Percentiles rank a stretch among this genome's conserved stretches.
phyloP scores from a whole-genome alignment of 2,113 vertebrate genomes.

The Macrotus californicus region DNA sequence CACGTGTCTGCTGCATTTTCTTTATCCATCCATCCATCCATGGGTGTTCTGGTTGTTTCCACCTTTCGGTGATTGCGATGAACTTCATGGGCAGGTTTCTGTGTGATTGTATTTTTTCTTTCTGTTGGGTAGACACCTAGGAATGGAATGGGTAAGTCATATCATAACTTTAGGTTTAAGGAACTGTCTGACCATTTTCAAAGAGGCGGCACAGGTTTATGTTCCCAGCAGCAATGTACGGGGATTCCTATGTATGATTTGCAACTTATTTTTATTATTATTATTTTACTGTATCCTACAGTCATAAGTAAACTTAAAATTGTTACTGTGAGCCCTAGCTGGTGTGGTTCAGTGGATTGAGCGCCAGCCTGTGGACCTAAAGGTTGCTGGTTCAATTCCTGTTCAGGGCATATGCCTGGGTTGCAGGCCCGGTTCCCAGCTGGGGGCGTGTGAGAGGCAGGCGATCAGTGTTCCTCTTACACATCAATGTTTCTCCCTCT shows the following conservation, averaged over 20 bases:
- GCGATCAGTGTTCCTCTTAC: too few relatives aligned
- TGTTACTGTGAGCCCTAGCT: neutral
- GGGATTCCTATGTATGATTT: neutral
- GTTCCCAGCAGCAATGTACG: too few relatives aligned
- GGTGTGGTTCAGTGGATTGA: too few relatives aligned
- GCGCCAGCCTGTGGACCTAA: too few relatives aligned
- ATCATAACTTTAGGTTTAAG: neutral
- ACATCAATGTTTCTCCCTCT: too few relatives aligned
- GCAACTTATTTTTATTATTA: neutral
- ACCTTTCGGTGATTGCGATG: neutral
- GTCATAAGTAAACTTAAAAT: neutral
- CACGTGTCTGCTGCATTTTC: neutral
- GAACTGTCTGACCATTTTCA: neutral
- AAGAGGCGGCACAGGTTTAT: neutral
- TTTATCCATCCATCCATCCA: accelerated
- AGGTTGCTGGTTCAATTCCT: too few relatives aligned
- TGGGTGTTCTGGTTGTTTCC: neutral
- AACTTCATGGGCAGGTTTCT: neutral
- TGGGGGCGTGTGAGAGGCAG: too few relatives aligned
- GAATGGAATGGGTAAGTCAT: neutral
- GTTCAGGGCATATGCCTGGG: too few relatives aligned
- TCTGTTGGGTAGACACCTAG: neutral
- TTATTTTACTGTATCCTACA: neutral
- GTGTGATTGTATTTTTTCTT: neutral
- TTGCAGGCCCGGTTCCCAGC: too few relatives aligned